phyloP scores from a whole-genome alignment of 1,140 invertebrate species.

The Zaprionus vittiger region DNA sequence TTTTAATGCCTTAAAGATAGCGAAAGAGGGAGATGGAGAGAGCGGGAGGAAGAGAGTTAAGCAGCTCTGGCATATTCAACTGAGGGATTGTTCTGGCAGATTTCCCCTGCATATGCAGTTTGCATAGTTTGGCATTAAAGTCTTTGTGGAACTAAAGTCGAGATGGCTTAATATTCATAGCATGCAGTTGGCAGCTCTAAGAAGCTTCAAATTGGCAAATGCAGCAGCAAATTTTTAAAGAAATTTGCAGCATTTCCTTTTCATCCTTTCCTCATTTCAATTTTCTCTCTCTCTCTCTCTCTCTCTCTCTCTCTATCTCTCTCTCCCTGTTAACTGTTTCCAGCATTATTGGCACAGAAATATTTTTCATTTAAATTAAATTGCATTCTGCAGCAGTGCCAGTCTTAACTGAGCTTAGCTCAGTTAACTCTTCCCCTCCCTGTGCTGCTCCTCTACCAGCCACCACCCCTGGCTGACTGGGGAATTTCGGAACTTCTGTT shows the following conservation, averaged over 20 bases:
- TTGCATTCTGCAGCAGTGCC: conserved; percentile 62
- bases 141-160: background rate
- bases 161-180: background rate
- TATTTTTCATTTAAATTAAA: conserved; percentile 76
- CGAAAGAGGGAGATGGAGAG: background rate
- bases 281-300: conserved; percentile 22
- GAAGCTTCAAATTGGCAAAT: background rate
- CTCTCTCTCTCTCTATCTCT: background rate
- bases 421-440: conserved; percentile 2
- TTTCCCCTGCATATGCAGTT: background rate
- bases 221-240: conserved; percentile 9
- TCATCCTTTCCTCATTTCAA: background rate
- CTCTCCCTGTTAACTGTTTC: conserved; percentile 1
- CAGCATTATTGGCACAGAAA: conserved; percentile 60
- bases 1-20: background rate
- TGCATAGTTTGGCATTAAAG: background rate
- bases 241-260: conserved; percentile 43
- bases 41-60: no score
- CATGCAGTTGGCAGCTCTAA: background rate
- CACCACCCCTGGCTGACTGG: conserved; percentile 39
- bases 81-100: no score
- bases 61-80: no score
- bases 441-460: no score
- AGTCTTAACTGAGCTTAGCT: conserved; percentile 32
- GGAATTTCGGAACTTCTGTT: conserved; percentile 45